phyloP scores from a whole-genome alignment of 2,797 vertebrate genomes.

The Pseudomugil tenellus region DNA sequence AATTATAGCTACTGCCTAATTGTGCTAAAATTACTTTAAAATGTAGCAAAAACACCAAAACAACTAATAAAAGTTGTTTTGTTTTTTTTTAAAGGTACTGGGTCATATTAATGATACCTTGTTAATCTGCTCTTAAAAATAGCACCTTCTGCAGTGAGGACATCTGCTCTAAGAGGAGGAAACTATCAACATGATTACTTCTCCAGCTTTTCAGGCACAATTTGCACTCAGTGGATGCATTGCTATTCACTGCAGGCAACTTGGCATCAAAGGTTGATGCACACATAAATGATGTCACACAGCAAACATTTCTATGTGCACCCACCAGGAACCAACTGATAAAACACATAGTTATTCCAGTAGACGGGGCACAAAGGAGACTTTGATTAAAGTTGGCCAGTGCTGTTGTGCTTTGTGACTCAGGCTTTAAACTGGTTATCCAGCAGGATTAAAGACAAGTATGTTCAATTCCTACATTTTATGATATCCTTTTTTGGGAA shows the following conservation, averaged over 20 bases:
- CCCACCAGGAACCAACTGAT: conserved; percentile 44
- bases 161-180: conserved; percentile 23
- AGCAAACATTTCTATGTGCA: conserved; percentile 58
- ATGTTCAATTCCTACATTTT: conserved; percentile 8
- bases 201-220: conserved; percentile 34
- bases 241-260: conserved; percentile 63
- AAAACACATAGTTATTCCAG: conserved; percentile 38
- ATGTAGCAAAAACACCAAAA: neutral
- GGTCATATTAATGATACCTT: neutral
- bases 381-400: conserved; percentile 25
- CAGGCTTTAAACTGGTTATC: conserved; percentile 11
- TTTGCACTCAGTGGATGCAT: conserved; percentile 49
- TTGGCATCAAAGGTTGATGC: conserved; percentile 65
- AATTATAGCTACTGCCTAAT: neutral
- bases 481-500: conserved; percentile 10
- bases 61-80: neutral
- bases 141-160: conserved; percentile 13
- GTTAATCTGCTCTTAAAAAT: conserved; percentile 27
- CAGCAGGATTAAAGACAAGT: neutral
- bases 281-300: conserved; percentile 63
- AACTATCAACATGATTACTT: conserved; percentile 30
- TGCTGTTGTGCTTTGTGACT: conserved; percentile 13
- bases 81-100: neutral
- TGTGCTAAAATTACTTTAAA: neutral
- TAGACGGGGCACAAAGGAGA: conserved; percentile 32